A percentile compares a stretch with the other conserved stretches of the same genome.
These are phyloP conservation scores for Onthophagus sagittarius DNA, from an alignment of 2,888 invertebrate species.

Conservation along the genomic window DNA sequence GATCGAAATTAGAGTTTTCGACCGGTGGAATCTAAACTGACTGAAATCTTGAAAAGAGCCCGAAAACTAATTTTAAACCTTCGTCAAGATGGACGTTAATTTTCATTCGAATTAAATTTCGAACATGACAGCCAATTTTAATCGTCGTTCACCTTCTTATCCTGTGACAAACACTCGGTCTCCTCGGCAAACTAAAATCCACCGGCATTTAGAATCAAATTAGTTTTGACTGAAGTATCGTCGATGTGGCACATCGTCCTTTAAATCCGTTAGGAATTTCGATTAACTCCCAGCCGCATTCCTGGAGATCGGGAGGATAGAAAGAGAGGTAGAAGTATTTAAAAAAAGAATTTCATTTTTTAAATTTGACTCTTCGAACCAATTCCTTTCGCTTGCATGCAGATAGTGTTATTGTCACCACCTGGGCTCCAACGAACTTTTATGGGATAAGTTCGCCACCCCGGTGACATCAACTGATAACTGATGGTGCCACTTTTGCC, in stretches of 20 bases:
- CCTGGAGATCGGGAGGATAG: too few relatives aligned
- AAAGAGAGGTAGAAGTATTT: too few relatives aligned
- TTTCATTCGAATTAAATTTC: background rate
- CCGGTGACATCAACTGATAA: slow-evolving; percentile 2
- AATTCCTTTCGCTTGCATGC: slow-evolving; percentile 20
- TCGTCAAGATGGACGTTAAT: background rate
- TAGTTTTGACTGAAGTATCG: background rate
- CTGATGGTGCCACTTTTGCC: slow-evolving; percentile 4
- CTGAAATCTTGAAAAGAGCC: background rate
- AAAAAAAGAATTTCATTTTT: slow-evolving; percentile 6
- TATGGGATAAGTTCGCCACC: slow-evolving; percentile 19
- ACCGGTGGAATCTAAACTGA: background rate
- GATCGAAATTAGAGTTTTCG: background rate
- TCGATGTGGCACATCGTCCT: background rate
- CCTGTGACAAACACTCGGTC: background rate
- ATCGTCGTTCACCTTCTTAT: background rate
- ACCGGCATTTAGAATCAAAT: background rate
- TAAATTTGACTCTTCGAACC: slow-evolving; percentile 15
- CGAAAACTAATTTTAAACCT: background rate
- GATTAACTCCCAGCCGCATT: too few relatives aligned
- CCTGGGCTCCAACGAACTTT: slow-evolving; percentile 16
- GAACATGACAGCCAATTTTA: background rate
- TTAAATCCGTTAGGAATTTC: background rate
- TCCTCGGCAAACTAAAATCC: background rate
- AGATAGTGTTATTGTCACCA: slow-evolving; percentile 22